Evolutionary conservation across 2,113 vertebrate species (phyloP), one percentile per base, ranked within the genome.

Genomic region (Dromiciops gliroides): DNA sequence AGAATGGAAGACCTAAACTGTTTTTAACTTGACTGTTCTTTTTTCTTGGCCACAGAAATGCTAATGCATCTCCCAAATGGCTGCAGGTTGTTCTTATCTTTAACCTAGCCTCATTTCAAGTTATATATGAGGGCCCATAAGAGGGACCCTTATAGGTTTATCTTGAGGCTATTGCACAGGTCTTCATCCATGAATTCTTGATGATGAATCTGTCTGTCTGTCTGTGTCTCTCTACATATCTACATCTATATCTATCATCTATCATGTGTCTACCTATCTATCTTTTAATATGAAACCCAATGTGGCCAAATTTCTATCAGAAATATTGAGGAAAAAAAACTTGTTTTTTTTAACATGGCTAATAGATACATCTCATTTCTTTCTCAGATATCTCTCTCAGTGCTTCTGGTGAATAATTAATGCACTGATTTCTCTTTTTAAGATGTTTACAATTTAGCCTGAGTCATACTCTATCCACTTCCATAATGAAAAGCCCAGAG

Each of bases 401-500:
- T 94, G 93, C 89, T 97, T 96, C 92, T 97, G 91, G 90, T 97
- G 94, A 98, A 97, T 97, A 96, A 97, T 97, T 97, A 92, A 97
- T 95, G 26, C 51, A 94, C 93, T 91, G 67, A 83, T 90, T 28
- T 0, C 75, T 91, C 94, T 97, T 97, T 96, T 95, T 92, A 93
- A 92, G 94, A 90, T 96, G 47, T 97, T 98, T 97, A 97, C 93
- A 97, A 75, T 92, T 98, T 96, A 97, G 92, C 50, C n/a, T 96
- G 93, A 97, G 16, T 93, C 23, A 89, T 91, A 49, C 90, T 26
- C 97, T 96, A 96, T 48, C 28, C 90, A 95, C 95, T 95, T 83
- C 92, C 12, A 22, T 95, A 97, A 95, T 96, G 96, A 97, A 98
- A 97, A 97, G 53, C 89, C 96, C 83, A 89, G 93, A 90, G 51